Evolutionary conservation across 2,797 vertebrate species (phyloP), one percentile per base, ranked within the genome.

Genomic region (Malurus leucopterus): DNA sequence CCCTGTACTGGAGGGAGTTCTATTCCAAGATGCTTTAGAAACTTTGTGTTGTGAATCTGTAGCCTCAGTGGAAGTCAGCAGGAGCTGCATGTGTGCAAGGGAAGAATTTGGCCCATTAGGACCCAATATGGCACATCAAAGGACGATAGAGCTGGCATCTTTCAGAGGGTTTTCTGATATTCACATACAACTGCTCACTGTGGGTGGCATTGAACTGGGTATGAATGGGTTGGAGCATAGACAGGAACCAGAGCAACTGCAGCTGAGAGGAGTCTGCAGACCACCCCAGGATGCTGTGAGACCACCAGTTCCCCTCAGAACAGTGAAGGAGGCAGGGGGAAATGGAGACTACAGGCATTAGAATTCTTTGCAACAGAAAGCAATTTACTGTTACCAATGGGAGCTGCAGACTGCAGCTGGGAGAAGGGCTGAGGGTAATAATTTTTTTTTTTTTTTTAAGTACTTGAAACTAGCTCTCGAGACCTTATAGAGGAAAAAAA

Each of bases 211-310:
- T 75, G 84, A 75, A 58, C 41, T 92, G 95, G 94, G 91, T 94
- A 92, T 90, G 88, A 95, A 90, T 75, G 84, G 84, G 73, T 72
- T 78, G 90, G 78, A 92, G 59, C 59, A 90, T 53, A 94, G 91
- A 93, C 91, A 87, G 82, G 94, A 95, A 93, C 90, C 93, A 94
- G 94, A 95, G 73, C 69, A 88, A 94, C 75, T 94, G 78, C 50
- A 88, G 49, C 94, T 95, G 91, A 91, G 88, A 92, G 94, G 93
- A 95, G 95, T 95, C 93, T 95, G 88, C 70, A 94, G 94, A 95
- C 93, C 91, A 94, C 93, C 91, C 81, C 67, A 92, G 72, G 40
- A 88, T 82, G 65, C 54, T 64, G 30, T 71, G 85, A 88, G 91
- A 93, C 90, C 91, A 94, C 72, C 65, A 7, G 69, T 91, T 80